Base-by-base conservation (phyloP, 1,140 invertebrate species). In the Augochlora pura region DNA sequence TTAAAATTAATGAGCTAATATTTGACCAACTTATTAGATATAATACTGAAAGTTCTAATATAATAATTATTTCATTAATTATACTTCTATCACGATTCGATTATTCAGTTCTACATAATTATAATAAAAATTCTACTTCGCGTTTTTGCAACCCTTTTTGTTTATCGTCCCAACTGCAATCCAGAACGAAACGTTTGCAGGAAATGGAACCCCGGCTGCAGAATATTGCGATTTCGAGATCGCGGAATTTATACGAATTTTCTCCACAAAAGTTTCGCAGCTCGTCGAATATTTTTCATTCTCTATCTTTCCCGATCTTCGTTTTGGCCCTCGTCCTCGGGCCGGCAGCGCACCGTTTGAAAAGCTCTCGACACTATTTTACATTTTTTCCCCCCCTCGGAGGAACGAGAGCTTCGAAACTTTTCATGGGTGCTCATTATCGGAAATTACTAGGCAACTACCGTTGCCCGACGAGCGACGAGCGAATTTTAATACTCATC, bases 361-460 rank as follows among this genome's bases (percentile, higher is more conserved):
- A 66, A 42, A 32, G 32, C 27, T 39, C 49, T 32, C 62, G 27
- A 25, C 32, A 23, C 14, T 10, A 32, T 21, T 32, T 32, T 46
- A 9, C 25, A 32, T 27, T 14, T n/a, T 67, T 59, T 10, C 12
- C 5, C n/a, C n/a, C n/a, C n/a, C n/a, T n/a, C n/a, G n/a, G 49
- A 25, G 38, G 7, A 59, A 67, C n/a, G 46, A 25, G 73, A 46
- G 57, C 64, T 67, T 32, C 8, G 12, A 16, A 16, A 32, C 16
- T 42, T 60, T 62, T 42, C 38, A 8, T 12, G 64, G 12, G 54
- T 65, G n/a, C 62, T 75, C 62, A 57, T 75, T 75, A 75, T 65
- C 32, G 63, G 38, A 32, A 32, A 62, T 72, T 72, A 62, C 25
- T 6, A 21, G 18, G 23, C 16, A 65, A 66, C 27, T 76, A 59